Percentiles rank a stretch among this genome's conserved stretches.
These are phyloP conservation scores for Brachyhypopomus gauderio DNA, from an alignment of 2,113 vertebrate genomes.

Conservation along the genomic window DNA sequence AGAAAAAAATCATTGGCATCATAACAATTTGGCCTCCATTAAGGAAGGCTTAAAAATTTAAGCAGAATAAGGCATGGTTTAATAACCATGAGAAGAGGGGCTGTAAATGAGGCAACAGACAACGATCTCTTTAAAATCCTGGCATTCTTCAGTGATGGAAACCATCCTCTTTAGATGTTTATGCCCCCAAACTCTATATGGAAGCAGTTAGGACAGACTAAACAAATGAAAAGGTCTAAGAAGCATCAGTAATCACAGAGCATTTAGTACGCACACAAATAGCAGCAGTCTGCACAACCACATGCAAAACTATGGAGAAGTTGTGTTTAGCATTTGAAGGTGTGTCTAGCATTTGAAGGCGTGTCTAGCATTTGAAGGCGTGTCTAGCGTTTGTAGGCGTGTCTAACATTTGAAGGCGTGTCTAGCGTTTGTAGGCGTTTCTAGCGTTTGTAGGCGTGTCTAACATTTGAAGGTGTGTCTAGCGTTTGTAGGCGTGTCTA, in stretches of 20 bases:
- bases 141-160: conserved; percentile 49
- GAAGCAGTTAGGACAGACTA: conserved; percentile 53
- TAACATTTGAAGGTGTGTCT: too few relatives aligned
- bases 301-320: background rate
- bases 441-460: too few relatives aligned
- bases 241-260: conserved; percentile 51
- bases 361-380: too few relatives aligned
- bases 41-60: conserved; percentile 1
- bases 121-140: conserved; percentile 47
- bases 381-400: too few relatives aligned
- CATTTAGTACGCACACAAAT: conserved; percentile 47
- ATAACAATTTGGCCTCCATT: conserved; percentile 7
- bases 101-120: conserved; percentile 41
- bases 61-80: conserved; percentile 25
- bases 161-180: conserved; percentile 41
- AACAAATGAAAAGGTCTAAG: conserved; percentile 56
- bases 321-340: too few relatives aligned
- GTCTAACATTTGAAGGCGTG: too few relatives aligned
- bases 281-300: conserved; percentile 38
- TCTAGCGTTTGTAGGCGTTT: too few relatives aligned
- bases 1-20: conserved; percentile 27
- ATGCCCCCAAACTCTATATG: conserved; percentile 53
- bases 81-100: conserved; percentile 44
- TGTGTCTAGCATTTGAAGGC: too few relatives aligned
- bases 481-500: too few relatives aligned